Evolutionary conservation across 1,140 invertebrate genomes (phyloP).

Genomic region (Limonius californicus): DNA sequence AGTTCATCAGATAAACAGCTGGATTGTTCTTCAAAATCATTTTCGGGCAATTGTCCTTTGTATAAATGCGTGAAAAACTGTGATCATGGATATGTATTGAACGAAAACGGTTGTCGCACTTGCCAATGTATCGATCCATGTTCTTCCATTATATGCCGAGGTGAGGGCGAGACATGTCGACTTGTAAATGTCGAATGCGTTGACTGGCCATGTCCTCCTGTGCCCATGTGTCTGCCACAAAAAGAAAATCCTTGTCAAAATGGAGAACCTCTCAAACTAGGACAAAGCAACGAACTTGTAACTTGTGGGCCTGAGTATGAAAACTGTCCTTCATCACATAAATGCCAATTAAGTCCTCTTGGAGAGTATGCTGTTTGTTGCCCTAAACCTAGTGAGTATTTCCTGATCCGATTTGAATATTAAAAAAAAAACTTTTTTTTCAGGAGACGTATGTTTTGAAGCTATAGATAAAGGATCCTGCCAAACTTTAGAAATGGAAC

Average conservation of each 20-base stretch:
- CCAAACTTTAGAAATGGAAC: slow-evolving; percentile 38
- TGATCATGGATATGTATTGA: slow-evolving; percentile 63
- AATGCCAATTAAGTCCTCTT: slow-evolving; percentile 75
- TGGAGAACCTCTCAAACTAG: slow-evolving; percentile 58
- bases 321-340: slow-evolving; percentile 77
- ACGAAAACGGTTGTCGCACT: slow-evolving; percentile 66
- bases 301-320: slow-evolving; percentile 70
- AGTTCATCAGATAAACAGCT: slow-evolving; percentile 44
- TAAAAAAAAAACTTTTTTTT: slow-evolving; percentile 19
- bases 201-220: slow-evolving; percentile 63
- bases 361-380: slow-evolving; percentile 78
- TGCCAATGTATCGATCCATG: slow-evolving; percentile 79
- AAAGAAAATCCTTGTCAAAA: slow-evolving; percentile 71
- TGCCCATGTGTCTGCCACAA: slow-evolving; percentile 73
- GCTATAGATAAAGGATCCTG: slow-evolving; percentile 59
- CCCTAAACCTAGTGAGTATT: slow-evolving; percentile 60
- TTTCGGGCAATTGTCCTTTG: slow-evolving; percentile 52
- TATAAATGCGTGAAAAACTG: slow-evolving; percentile 62
- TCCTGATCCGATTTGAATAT: too few species aligned
- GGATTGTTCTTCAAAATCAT: slow-evolving; percentile 44
- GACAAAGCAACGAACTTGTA: slow-evolving; percentile 55
- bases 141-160: slow-evolving; percentile 64
- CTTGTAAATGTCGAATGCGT: slow-evolving; percentile 51
- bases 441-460: slow-evolving; percentile 79
- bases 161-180: slow-evolving; percentile 64